Evolutionary conservation across 2,888 invertebrate genomes (phyloP).

Genomic region (Cybosia mesomella): DNA sequence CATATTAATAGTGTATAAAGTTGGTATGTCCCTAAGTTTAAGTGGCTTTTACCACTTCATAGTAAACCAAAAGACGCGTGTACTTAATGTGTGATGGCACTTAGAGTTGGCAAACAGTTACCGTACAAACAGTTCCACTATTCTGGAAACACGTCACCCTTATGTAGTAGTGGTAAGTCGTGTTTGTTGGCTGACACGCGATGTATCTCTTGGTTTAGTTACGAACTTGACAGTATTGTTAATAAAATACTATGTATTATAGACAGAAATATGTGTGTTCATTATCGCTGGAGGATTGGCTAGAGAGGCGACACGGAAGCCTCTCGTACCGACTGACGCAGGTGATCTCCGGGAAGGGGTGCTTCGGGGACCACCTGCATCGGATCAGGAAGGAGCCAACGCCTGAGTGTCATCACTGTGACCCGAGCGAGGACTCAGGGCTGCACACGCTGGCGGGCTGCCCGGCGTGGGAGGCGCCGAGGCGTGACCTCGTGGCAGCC

Average conservation of each 20-base stretch:
- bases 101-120: conserved; percentile 7
- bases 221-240: conserved; percentile 1
- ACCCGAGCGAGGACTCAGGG: no score
- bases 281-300: no score
- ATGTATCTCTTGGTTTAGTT: conserved; percentile 11
- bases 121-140: conserved; percentile 2
- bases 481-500: no score
- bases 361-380: no score
- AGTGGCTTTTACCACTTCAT: neutral
- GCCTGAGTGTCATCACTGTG: no score
- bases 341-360: no score
- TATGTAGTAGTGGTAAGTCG: neutral
- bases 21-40: neutral
- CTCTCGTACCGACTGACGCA: no score
- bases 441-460: no score
- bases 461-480: no score
- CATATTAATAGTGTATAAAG: neutral
- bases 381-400: no score
- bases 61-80: neutral
- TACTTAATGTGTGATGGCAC: neutral
- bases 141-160: neutral
- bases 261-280: neutral
- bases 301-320: no score
- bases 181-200: conserved; percentile 8
- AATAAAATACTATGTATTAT: conserved; percentile 3